Base-by-base conservation (phyloP, 2,888 invertebrate species). In the Drepana falcataria region DNA sequence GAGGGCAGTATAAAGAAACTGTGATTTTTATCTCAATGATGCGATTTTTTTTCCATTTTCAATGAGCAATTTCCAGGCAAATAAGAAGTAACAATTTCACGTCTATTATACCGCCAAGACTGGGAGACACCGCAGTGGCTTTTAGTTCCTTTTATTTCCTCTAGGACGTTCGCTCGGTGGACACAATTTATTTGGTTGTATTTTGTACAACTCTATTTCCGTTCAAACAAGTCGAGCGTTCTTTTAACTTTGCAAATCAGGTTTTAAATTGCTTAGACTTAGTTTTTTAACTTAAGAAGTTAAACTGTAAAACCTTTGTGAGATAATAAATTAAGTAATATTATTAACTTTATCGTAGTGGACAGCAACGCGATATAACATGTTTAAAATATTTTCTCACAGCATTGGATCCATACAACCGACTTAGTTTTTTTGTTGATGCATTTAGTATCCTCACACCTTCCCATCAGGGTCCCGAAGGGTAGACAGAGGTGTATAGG, bases 121-220 rank as follows among this genome's bases (percentile, higher is more conserved):
- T 34, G 33, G 40, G 34, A 40, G 40, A 2, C 34, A 41, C 51
- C 4, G 51, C 41, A 21, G 51, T 40, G 34, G 40, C 41, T 51
- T 51, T 3, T 1, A 44, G 44, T 51, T 51, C 40, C 35, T 40
- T 51, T 51, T 51, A 51, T 51, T 51, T 51, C 9, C 21, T 40
- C 41, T 51, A 9, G 9, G 9, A 44, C 44, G 44, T 9, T 41
- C 44, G 44, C 9, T 44, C 44, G n/a, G 41, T 34, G 51, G 33
- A 35, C 21, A 49, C 37, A 37, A 34, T 35, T 34, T 41, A 21
- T 40, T 34, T 51, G 51, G 33, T 51, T 34, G 51, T 40, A 44
- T 44, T 44, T 49, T 49, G 33, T 49, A 49, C 40, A 49, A 49
- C 40, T 40, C 51, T 51, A 51, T 40, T 51, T 51, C 41, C 51